Percentiles rank a stretch among this genome's conserved stretches.
Conservation (phyloP, 2,888 invertebrate genomes). For the Tipula confusa region DNA sequence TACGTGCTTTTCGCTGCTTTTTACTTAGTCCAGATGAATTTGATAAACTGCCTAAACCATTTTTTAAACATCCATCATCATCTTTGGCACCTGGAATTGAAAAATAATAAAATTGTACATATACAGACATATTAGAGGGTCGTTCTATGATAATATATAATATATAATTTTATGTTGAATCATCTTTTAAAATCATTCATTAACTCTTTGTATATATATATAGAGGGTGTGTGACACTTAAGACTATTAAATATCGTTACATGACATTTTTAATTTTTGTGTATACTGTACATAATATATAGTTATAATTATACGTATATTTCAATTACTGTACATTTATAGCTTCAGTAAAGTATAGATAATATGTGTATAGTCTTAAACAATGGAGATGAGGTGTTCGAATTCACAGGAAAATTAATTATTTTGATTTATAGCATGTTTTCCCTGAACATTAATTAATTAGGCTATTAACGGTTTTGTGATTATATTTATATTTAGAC, state of each 20-base stretch:
- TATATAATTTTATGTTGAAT: background rate
- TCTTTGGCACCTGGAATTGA: conserved; percentile 72
- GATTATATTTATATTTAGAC: too few species aligned
- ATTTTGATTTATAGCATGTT: background rate
- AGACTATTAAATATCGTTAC: conserved; percentile 35
- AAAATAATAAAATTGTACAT: conserved; percentile 13
- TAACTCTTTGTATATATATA: background rate
- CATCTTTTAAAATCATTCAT: conserved; percentile 6
- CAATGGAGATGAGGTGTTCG: conserved; percentile 12
- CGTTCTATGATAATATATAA: background rate
- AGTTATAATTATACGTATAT: background rate
- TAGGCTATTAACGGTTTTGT: conserved; percentile 6
- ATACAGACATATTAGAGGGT: background rate
- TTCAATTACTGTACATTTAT: background rate
- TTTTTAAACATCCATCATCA: conserved; percentile 56
- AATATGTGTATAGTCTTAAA: background rate
- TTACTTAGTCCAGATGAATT: conserved; percentile 61
- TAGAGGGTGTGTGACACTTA: conserved; percentile 31
- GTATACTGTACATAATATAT: background rate
- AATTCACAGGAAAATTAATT: conserved; percentile 4
- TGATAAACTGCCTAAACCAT: conserved; percentile 45
- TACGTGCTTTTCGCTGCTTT: conserved; percentile 94
- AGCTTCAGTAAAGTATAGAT: background rate
- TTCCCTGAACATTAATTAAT: background rate
- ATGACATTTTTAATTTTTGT: conserved; percentile 30